Evolutionary conservation across 1,140 invertebrate species (phyloP).

Genomic region (Danaus plexippus): DNA sequence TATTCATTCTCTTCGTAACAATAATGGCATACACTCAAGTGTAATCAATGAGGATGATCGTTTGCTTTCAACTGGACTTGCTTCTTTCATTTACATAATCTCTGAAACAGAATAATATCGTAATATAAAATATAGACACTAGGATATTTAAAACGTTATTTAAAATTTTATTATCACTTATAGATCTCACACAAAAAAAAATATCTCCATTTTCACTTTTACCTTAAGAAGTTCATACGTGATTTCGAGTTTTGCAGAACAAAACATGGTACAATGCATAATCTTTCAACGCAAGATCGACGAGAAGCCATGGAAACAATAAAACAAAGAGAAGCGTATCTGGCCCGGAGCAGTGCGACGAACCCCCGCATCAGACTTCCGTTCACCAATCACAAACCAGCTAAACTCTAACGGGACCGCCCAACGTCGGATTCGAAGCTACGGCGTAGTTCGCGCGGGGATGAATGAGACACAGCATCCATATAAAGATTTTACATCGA

Average conservation of each 20-base stretch:
- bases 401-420: conserved; percentile 32
- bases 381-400: conserved; percentile 45
- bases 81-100: too few relatives aligned
- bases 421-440: conserved; percentile 37
- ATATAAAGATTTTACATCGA: conserved; percentile 66
- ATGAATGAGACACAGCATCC: conserved; percentile 61
- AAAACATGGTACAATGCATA: conserved; percentile 71
- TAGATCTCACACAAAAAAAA: conserved; percentile 17
- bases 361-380: conserved; percentile 26
- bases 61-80: conserved; percentile 1
- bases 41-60: conserved; percentile 12
- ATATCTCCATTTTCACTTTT: conserved; percentile 54
- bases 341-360: conserved; percentile 49
- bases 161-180: neutral
- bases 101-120: too few relatives aligned
- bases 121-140: too few relatives aligned
- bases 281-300: conserved; percentile 69
- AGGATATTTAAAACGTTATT: too few relatives aligned
- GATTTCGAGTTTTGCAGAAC: conserved; percentile 65
- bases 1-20: too few relatives aligned
- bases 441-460: conserved; percentile 22
- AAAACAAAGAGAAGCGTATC: conserved; percentile 67
- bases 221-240: conserved; percentile 65
- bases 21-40: too few relatives aligned
- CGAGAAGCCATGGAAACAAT: conserved; percentile 67